A percentile compares a stretch with the other conserved stretches of the same genome.
Conservation (phyloP, 2,113 vertebrate species). For the Columba janthina region DNA sequence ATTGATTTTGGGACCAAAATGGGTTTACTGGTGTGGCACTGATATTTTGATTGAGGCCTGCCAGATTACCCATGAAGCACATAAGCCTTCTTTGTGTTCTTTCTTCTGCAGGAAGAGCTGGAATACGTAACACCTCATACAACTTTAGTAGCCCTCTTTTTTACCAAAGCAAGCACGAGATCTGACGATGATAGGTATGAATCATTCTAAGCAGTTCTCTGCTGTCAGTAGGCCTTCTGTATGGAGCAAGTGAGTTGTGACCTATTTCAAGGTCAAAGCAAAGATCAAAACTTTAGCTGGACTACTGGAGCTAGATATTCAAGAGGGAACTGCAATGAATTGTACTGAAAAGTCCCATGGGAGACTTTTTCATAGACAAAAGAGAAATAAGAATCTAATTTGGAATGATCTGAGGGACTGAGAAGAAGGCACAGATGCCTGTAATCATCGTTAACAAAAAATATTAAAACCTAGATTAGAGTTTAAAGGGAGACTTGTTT, state of each 20-base stretch:
- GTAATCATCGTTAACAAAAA: background rate
- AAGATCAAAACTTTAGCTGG: background rate
- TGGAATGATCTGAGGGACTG: background rate
- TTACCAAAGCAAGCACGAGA: background rate
- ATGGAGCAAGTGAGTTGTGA: background rate
- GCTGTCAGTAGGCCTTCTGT: background rate
- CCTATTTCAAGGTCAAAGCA: background rate
- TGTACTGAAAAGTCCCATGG: background rate
- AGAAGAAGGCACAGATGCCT: background rate
- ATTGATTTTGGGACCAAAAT: background rate
- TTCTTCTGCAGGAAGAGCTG: background rate
- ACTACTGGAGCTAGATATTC: background rate
- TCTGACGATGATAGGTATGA: background rate
- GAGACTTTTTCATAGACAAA: background rate
- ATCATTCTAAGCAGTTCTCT: background rate
- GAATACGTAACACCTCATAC: background rate
- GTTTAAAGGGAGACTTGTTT: too few species aligned
- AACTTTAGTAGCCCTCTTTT: background rate
- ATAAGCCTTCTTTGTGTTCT: background rate
- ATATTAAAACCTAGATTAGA: too few species aligned
- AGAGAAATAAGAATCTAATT: background rate
- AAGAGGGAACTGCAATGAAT: background rate
- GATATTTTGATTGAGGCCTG: background rate
- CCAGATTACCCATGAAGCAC: background rate
- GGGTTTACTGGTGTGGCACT: background rate